phyloP scores from a whole-genome alignment of 2,113 vertebrate species.

The Pygathrix nemaeus region DNA sequence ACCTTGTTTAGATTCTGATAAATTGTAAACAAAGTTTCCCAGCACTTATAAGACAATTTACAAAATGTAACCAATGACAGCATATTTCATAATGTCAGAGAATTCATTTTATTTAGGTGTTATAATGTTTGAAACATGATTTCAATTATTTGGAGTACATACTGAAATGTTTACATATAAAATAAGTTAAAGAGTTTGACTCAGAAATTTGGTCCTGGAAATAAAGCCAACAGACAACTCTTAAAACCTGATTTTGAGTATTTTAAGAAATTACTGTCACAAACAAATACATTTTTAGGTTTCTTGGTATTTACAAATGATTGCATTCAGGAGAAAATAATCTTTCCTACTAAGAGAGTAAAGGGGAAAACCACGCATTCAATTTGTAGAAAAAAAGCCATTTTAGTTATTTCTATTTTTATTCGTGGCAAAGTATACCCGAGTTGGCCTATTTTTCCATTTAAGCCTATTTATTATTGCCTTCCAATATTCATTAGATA shows the following conservation, averaged over 20 bases:
- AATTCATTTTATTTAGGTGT: neutral
- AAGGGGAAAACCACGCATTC: neutral
- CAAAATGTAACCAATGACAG: neutral
- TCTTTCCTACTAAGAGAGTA: neutral
- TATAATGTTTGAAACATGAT: neutral
- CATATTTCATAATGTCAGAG: neutral
- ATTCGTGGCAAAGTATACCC: neutral
- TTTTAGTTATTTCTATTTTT: neutral
- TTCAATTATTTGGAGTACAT: neutral
- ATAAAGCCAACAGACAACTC: slow-evolving; percentile 15
- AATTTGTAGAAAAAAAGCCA: neutral
- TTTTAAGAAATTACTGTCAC: neutral
- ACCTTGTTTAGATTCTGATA: neutral
- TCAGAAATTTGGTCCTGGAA: neutral
- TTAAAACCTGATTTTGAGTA: neutral
- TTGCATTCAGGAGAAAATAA: neutral
- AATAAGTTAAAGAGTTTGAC: neutral
- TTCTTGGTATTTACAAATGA: neutral
- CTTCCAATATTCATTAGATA: neutral
- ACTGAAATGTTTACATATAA: neutral
- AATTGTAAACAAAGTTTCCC: neutral
- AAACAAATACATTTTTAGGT: neutral
- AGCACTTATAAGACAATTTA: neutral
- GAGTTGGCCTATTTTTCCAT: neutral
- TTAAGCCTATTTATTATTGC: neutral